Evolutionary conservation across 2,797 vertebrate genomes (phyloP).

Genomic region (Corythornis leucogaster): DNA sequence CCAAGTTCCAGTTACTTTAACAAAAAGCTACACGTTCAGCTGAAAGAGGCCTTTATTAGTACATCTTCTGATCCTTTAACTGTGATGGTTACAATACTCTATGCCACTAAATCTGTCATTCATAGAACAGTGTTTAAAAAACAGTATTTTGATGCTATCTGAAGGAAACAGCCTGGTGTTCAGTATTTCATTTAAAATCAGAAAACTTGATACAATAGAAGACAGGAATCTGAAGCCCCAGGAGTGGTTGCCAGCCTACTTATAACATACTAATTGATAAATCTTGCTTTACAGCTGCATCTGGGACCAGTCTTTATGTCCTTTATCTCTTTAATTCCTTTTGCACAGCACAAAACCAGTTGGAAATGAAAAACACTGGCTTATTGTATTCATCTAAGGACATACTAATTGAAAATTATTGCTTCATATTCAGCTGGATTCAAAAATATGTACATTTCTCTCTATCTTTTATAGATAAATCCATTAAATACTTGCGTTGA

Average conservation of each 20-base stretch:
- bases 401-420: constrained; percentile 69
- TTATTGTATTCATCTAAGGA: constrained; percentile 65
- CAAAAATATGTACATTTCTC: constrained; percentile 38
- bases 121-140: neutral
- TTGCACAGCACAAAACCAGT: constrained; percentile 45
- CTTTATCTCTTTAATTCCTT: constrained; percentile 72
- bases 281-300: constrained; percentile 57
- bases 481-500: constrained; percentile 23
- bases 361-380: constrained; percentile 65
- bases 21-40: neutral
- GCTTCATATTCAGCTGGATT: constrained; percentile 38
- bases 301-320: constrained; percentile 52
- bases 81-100: neutral
- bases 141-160: neutral
- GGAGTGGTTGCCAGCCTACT: constrained; percentile 31
- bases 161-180: neutral
- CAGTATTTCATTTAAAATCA: constrained; percentile 58
- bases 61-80: neutral
- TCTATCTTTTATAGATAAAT: constrained; percentile 28
- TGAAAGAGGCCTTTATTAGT: neutral
- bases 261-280: constrained; percentile 36
- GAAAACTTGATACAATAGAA: constrained; percentile 10
- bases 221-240: constrained; percentile 1
- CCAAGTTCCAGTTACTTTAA: neutral
- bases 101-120: neutral